These are phyloP conservation scores for Prinia subflava DNA, from an alignment of 2,113 vertebrate genomes.

Conservation along the genomic window DNA sequence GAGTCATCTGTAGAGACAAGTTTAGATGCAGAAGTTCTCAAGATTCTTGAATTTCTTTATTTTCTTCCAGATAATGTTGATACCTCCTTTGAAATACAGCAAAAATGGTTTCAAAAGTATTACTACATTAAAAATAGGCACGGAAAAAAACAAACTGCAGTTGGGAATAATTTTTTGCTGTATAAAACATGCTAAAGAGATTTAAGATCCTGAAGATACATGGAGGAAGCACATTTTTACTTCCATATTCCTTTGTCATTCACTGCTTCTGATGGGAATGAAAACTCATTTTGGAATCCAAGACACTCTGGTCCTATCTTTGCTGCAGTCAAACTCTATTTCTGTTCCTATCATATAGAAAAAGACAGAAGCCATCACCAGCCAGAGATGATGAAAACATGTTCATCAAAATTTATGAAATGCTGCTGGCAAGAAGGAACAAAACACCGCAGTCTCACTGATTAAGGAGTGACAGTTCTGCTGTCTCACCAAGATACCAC, in stretches of 20 bases:
- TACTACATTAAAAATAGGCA: neutral
- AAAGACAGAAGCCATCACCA: neutral
- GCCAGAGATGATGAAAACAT: neutral
- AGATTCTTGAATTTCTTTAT: neutral
- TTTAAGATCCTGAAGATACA: neutral
- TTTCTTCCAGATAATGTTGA: neutral
- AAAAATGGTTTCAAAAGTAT: neutral
- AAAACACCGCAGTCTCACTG: neutral
- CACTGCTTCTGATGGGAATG: neutral
- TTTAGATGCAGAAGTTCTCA: neutral
- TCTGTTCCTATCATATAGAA: neutral
- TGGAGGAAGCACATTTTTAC: neutral
- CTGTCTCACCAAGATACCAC: neutral
- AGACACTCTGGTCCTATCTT: neutral
- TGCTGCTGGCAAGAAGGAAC: neutral
- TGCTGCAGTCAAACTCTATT: neutral
- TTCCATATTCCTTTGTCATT: neutral
- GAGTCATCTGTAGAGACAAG: neutral
- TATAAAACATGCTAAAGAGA: neutral
- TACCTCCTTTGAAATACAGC: neutral
- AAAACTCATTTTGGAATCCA: neutral
- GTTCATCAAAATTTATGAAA: neutral
- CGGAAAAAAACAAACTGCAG: neutral
- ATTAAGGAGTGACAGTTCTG: neutral
- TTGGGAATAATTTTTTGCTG: neutral